Base-by-base conservation (phyloP, 2,888 invertebrate species). In the Nomada flava region DNA sequence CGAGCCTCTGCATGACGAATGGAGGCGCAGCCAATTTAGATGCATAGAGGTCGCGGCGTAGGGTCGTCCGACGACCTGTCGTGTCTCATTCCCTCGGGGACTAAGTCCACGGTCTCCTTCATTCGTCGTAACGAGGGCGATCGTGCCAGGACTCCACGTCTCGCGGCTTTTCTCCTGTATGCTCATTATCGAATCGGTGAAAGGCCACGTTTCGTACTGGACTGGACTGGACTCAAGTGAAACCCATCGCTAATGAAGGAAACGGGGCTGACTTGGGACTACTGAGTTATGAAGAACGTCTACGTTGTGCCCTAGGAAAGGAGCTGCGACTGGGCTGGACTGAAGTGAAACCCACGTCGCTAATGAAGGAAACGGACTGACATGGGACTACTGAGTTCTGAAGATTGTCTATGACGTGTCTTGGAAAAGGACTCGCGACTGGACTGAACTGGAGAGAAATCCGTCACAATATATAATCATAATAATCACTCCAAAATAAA, bases 1-100 rank as follows among this genome's bases (percentile, higher is more conserved):
- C 79, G 85, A 78, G 82, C 85, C 79, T 82, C 85, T 74, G 80
- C 85, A 86, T 86, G 86, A 86, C 86, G 86, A 86, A 86, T 86
- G 86, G 83, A 85, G 83, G 86, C 82, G 85, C 88, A 82, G 86
- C 86, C 85, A 88, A 88, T 88, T 88, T 88, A 83, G 86, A 88
- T 88, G 86, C 88, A 88, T 88, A 86, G 86, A 88, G 88, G 88
- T 86, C 85, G 83, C 50, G 82, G 74, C 82, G 69, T 82, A 73
- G 84, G 88, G 88, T 88, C 85, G 87, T 76, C 82, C 86, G 85
- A 84, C 86, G 87, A 86, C 88, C 88, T 88, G 88, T 88, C 88
- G 88, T 87, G 88, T 88, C 84, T 83, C 84, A 72, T 82, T 85
- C 79, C 70, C 71, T 18, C 71, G 63, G 68, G 59, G 79, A 73